phyloP scores from a whole-genome alignment of 2,888 invertebrate genomes.

The Aethes cnicana region DNA sequence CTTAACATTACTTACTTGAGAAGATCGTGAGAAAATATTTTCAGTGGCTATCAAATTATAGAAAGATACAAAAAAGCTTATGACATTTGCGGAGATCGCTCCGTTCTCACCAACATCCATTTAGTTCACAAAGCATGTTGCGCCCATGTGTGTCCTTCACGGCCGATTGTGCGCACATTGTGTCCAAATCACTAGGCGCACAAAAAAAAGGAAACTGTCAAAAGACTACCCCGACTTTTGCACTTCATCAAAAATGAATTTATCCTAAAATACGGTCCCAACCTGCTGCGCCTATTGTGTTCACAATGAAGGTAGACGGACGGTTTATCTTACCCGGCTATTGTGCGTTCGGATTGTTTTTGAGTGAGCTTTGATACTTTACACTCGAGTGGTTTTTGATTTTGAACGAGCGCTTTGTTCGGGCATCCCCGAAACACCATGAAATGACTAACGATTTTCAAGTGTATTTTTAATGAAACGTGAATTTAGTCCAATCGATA shows the following conservation, averaged over 20 bases:
- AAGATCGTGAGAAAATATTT: no score
- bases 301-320: slow-evolving; percentile 49
- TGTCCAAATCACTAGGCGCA: slow-evolving; percentile 60
- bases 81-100: slow-evolving; percentile 43
- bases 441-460: not conserved
- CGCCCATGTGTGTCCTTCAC: slow-evolving; percentile 74
- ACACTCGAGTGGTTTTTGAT: slow-evolving; percentile 60
- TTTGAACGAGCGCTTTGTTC: slow-evolving; percentile 31
- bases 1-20: no score
- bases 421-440: not conserved
- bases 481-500: no score
- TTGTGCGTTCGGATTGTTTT: slow-evolving; percentile 69
- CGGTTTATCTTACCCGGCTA: slow-evolving; percentile 46
- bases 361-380: slow-evolving; percentile 52
- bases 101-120: slow-evolving; percentile 64
- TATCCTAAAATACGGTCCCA: slow-evolving; percentile 63
- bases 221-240: slow-evolving; percentile 71
- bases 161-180: slow-evolving; percentile 61
- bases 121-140: slow-evolving; percentile 68
- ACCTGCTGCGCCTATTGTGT: slow-evolving; percentile 66
- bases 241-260: slow-evolving; percentile 81
- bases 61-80: no score
- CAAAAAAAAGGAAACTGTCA: slow-evolving; percentile 67
- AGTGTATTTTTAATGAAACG: no score
- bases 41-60: no score